phyloP scores from a whole-genome alignment of 2,797 vertebrate genomes.

The Mus spretus region DNA sequence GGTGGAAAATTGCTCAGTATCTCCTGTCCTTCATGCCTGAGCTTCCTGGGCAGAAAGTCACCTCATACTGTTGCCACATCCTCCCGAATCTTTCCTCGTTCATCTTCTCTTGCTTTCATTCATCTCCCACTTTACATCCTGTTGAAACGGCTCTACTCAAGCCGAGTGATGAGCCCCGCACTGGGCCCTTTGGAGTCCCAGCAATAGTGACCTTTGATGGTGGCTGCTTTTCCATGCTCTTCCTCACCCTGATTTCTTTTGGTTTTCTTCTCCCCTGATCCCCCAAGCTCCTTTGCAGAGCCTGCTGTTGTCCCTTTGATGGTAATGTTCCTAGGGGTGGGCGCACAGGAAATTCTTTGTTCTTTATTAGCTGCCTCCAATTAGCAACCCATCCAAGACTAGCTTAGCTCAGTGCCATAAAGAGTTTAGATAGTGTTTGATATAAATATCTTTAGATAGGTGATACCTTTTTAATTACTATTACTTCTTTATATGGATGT shows the following conservation, averaged over 20 bases:
- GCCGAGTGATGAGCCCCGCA: background rate
- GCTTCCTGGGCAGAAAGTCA: background rate
- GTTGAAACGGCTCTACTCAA: background rate
- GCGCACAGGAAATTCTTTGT: background rate
- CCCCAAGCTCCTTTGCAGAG: background rate
- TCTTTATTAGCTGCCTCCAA: background rate
- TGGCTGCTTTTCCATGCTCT: background rate
- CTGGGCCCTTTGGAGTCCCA: background rate
- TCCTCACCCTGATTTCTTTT: background rate
- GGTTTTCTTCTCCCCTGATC: background rate
- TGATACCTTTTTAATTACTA: background rate
- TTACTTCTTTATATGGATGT: background rate
- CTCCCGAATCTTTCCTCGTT: background rate
- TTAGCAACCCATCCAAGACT: background rate
- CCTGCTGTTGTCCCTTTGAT: background rate
- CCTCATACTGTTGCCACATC: background rate
- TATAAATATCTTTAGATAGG: background rate
- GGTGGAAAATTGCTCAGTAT: background rate
- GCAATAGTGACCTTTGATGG: background rate
- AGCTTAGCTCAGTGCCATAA: background rate
- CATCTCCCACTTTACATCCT: background rate
- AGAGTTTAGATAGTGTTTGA: background rate
- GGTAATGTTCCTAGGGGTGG: background rate
- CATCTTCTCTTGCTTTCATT: background rate
- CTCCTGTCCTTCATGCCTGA: slow-evolving; percentile 14